These are phyloP conservation scores for Blomia tropicalis DNA, from an alignment of 2,888 invertebrate species.

Conservation along the genomic window DNA sequence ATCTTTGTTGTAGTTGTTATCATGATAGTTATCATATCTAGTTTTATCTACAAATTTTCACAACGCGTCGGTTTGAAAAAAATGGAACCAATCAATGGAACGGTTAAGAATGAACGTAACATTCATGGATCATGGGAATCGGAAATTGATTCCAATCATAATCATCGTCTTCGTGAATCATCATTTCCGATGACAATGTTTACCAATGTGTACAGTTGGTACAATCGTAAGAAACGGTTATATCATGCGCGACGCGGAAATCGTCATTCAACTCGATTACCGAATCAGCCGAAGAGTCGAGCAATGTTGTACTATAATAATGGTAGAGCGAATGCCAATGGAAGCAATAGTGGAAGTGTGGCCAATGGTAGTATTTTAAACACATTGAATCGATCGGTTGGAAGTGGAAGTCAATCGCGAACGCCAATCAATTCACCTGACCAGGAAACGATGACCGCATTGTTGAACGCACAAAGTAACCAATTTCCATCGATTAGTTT, in stretches of 20 bases:
- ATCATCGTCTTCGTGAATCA: not conserved
- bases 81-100: not conserved
- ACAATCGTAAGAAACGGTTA: not conserved
- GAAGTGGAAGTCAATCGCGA: not conserved
- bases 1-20: not conserved
- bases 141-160: conserved; percentile 9
- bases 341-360: not conserved
- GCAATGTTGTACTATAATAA: conserved; percentile 17
- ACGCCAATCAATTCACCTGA: not conserved
- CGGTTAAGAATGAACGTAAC: not conserved
- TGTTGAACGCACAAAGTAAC: not conserved
- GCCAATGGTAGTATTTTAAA: not conserved
- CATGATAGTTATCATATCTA: not conserved
- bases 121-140: conserved; percentile 15
- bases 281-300: not conserved
- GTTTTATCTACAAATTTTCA: not conserved
- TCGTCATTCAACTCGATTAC: not conserved
- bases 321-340: not conserved
- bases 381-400: not conserved
- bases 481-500: conserved; percentile 7
- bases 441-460: not conserved
- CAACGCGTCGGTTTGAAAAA: not conserved
- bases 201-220: not conserved
- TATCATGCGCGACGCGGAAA: not conserved
- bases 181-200: not conserved